Conservation (phyloP, 2,888 invertebrate species). For the Venusia cambrica region DNA sequence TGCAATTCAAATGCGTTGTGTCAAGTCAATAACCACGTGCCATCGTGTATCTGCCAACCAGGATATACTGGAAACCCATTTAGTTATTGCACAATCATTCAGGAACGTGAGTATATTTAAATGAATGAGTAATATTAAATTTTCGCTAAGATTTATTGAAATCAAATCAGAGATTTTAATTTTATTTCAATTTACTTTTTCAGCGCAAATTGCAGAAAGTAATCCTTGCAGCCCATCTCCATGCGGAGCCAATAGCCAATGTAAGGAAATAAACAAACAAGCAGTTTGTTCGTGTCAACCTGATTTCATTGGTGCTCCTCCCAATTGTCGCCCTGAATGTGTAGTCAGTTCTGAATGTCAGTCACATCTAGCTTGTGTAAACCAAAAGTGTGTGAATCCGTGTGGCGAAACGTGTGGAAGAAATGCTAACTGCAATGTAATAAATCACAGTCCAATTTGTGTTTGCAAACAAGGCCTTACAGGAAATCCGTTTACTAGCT, state of each 20-base stretch:
- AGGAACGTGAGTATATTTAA: constrained; percentile 61
- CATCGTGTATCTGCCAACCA: constrained; percentile 85
- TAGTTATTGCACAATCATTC: constrained; percentile 75
- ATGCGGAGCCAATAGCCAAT: constrained; percentile 89
- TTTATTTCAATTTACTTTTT: constrained; percentile 31
- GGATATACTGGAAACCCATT: constrained; percentile 86
- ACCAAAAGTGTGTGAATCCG: constrained; percentile 86
- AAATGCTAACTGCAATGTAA: constrained; percentile 82
- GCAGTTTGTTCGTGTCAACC: constrained; percentile 86
- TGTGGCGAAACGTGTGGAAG: constrained; percentile 83
- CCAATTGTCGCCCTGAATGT: constrained; percentile 87
- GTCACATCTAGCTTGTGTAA: constrained; percentile 83
- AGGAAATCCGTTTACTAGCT: constrained; percentile 89
- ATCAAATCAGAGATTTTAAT: constrained; percentile 1
- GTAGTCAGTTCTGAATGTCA: constrained; percentile 85
- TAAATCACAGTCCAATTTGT: constrained; percentile 88
- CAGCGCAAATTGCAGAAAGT: constrained; percentile 52
- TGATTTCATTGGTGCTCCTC: constrained; percentile 84
- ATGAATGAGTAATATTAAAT: background rate
- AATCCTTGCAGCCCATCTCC: constrained; percentile 79
- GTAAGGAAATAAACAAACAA: constrained; percentile 85
- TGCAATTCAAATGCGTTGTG: constrained; percentile 88
- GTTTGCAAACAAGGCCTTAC: constrained; percentile 85
- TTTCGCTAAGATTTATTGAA: constrained; percentile 3
- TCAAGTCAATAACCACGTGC: constrained; percentile 87